Conservation (phyloP, 2,797 vertebrate genomes). For the Microcaecilia unicolor region DNA sequence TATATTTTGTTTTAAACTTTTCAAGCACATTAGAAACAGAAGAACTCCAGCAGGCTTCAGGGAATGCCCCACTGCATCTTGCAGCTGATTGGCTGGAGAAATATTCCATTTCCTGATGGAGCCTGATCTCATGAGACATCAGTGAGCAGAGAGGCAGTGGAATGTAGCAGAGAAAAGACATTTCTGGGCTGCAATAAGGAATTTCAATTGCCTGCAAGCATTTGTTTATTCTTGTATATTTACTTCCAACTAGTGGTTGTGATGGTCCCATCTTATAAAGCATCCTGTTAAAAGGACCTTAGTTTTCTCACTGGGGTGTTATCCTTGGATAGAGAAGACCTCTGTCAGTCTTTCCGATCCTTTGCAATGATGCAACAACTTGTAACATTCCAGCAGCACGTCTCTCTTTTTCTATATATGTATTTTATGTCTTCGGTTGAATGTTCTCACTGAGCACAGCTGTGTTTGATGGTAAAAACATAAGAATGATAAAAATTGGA, state of each 20-base stretch:
- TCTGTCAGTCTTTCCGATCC: conserved; percentile 9
- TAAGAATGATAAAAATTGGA: no score
- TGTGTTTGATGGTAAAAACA: conserved; percentile 17
- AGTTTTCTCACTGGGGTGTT: conserved; percentile 15
- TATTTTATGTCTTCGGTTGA: no score
- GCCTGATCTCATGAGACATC: not conserved
- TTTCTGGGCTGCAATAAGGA: not conserved
- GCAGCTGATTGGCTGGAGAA: no score
- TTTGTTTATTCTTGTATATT: conserved; percentile 3
- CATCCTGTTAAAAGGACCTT: conserved; percentile 9
- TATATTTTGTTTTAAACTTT: no score
- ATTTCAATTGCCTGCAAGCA: no score
- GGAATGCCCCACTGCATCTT: no score
- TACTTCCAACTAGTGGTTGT: conserved; percentile 1
- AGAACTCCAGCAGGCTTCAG: no score
- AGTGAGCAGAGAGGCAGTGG: not conserved
- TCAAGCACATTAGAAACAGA: no score
- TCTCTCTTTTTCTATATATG: conserved; percentile 17
- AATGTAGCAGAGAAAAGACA: not conserved
- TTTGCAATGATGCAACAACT: conserved; percentile 17
- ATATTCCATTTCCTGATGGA: no score
- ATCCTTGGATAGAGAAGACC: conserved; percentile 2
- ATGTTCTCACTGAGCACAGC: conserved; percentile 25
- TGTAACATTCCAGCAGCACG: conserved; percentile 35
- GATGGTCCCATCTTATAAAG: not conserved